Conservation (phyloP, 2,888 invertebrate genomes). For the Zootermopsis nevadensis region DNA sequence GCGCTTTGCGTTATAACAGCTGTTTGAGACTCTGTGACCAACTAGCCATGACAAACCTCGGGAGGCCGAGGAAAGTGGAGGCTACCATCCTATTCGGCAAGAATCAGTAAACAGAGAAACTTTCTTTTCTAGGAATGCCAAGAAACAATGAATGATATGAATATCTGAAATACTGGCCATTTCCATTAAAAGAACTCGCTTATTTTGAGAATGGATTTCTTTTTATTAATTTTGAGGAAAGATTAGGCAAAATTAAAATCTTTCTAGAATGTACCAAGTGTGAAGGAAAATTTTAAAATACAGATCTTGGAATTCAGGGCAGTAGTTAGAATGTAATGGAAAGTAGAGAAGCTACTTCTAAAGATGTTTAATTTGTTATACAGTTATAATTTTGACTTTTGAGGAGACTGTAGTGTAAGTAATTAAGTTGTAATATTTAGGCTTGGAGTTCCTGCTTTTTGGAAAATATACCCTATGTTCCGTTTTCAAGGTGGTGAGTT, state of each 20-base stretch:
- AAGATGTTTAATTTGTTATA: not conserved
- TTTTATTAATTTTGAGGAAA: not conserved
- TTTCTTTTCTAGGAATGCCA: constrained; percentile 42
- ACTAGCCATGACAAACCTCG: constrained; percentile 34
- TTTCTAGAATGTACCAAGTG: not conserved
- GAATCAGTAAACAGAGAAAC: constrained; percentile 11
- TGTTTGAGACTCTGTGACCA: not conserved
- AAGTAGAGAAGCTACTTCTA: too few species aligned
- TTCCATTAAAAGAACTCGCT: constrained; percentile 23
- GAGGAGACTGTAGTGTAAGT: not conserved
- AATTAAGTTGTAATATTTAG: not conserved
- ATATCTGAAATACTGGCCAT: constrained; percentile 32
- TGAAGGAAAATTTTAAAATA: not conserved
- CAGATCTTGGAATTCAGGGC: not conserved
- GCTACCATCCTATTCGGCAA: constrained; percentile 26
- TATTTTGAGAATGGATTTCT: not conserved
- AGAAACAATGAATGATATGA: constrained; percentile 21
- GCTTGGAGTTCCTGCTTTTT: constrained; percentile 6
- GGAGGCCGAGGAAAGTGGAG: constrained; percentile 33
- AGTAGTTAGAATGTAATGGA: too few species aligned
- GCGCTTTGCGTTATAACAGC: constrained; percentile 38
- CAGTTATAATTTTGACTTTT: not conserved
- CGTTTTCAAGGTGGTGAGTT: not conserved
- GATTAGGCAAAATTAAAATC: not conserved
- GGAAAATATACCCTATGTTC: not conserved